These are phyloP conservation scores for Abrostola tripartita DNA, from an alignment of 2,888 invertebrate genomes.

Conservation along the genomic window DNA sequence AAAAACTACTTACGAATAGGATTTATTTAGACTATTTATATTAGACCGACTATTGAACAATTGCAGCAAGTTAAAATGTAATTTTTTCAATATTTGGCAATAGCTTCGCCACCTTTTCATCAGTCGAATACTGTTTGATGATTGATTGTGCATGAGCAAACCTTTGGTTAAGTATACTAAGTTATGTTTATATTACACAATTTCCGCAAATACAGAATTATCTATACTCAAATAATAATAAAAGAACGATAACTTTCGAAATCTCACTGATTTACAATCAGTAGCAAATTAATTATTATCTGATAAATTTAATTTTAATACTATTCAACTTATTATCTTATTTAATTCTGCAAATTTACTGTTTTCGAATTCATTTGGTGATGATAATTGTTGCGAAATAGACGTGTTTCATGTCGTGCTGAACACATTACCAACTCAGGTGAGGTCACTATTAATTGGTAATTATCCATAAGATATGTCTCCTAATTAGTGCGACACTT, in stretches of 20 bases:
- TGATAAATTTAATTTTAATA: neutral
- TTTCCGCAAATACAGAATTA: neutral
- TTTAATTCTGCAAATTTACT: constrained; percentile 26
- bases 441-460: constrained; percentile 4
- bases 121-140: neutral
- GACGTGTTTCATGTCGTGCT: constrained; percentile 61
- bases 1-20: too few species aligned
- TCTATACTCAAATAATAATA: neutral
- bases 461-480: too few species aligned
- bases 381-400: constrained; percentile 61
- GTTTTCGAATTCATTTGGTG: constrained; percentile 59
- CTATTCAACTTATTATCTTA: constrained; percentile 28
- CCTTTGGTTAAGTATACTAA: neutral
- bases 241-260: neutral
- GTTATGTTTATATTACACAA: neutral
- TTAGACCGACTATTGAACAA: too few species aligned
- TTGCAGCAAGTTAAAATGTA: neutral
- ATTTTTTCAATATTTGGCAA: too few species aligned
- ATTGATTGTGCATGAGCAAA: too few species aligned
- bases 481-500: too few species aligned
- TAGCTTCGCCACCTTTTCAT: neutral
- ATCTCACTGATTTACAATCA: constrained; percentile 1
- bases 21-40: too few species aligned
- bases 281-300: constrained; percentile 1
- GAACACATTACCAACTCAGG: constrained; percentile 35